These are phyloP conservation scores for Trichomalopsis sarcophagae DNA, from an alignment of 1,140 invertebrate genomes.

Conservation along the genomic window DNA sequence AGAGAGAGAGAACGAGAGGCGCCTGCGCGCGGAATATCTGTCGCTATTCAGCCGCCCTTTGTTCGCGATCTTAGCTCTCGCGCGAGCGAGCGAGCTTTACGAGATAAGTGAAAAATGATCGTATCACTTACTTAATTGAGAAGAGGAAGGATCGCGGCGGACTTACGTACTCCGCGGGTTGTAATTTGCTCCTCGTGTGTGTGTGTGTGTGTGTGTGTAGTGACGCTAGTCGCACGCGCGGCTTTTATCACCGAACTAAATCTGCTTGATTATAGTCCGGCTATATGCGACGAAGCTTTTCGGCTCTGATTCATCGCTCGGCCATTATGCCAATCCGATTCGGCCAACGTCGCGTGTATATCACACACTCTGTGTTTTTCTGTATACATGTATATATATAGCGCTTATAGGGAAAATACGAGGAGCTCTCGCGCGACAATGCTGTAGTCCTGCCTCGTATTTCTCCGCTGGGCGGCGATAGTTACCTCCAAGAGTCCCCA, in stretches of 20 bases:
- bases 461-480: no score
- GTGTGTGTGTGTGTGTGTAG: background rate
- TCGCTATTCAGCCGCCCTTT: constrained; percentile 7
- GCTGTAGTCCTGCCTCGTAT: background rate
- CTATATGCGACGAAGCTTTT: background rate
- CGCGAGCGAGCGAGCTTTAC: constrained; percentile 18
- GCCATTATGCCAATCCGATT: no score
- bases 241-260: constrained; percentile 45
- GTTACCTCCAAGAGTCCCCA: background rate
- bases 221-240: background rate
- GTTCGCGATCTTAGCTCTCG: background rate
- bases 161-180: constrained; percentile 31
- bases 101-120: constrained; percentile 54
- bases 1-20: background rate
- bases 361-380: no score
- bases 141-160: background rate
- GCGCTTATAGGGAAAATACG: no score
- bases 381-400: no score
- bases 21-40: constrained; percentile 32
- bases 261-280: constrained; percentile 23
- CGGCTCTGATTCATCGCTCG: background rate
- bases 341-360: no score
- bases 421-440: no score
- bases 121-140: constrained; percentile 52
- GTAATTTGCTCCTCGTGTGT: constrained; percentile 34